Percentiles rank a stretch among this genome's conserved stretches.
These are phyloP conservation scores for Nomada ruficornis DNA, from an alignment of 2,888 invertebrate species.

Conservation along the genomic window DNA sequence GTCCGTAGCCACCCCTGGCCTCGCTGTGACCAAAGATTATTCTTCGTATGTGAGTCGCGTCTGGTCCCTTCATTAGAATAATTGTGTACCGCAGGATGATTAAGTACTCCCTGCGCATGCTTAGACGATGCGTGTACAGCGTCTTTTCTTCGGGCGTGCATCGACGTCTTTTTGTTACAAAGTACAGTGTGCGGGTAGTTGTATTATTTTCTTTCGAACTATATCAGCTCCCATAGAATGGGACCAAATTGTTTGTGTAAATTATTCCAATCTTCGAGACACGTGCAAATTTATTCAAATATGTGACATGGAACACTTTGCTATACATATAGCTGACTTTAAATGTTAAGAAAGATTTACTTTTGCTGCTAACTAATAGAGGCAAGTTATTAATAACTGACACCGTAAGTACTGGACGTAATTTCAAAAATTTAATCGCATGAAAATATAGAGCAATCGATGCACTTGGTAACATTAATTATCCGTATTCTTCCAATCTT, in stretches of 20 bases:
- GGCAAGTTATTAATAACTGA: no score
- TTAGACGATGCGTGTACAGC: conserved; percentile 51
- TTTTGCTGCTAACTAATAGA: no score
- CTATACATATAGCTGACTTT: not conserved
- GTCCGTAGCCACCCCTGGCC: conserved; percentile 57
- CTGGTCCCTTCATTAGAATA: conserved; percentile 76
- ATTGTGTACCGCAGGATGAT: conserved; percentile 73
- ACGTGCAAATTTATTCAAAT: not conserved
- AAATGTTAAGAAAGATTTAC: no score
- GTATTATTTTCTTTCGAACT: conserved; percentile 10
- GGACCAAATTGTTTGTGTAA: conserved; percentile 11
- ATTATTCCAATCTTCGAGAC: not conserved
- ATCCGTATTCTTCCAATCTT: no score
- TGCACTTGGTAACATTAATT: no score
- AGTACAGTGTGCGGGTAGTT: conserved; percentile 23
- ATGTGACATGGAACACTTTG: not conserved
- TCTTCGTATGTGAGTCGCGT: conserved; percentile 67
- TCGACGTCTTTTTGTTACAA: conserved; percentile 43
- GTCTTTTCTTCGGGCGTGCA: conserved; percentile 43
- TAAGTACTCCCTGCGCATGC: conserved; percentile 68
- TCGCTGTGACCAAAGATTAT: conserved; percentile 55
- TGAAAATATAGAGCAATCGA: no score
- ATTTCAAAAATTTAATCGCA: no score
- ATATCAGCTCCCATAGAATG: not conserved
- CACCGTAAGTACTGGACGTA: no score